A percentile compares a stretch with the other conserved stretches of the same genome.
These are phyloP conservation scores for Naja naja DNA, from an alignment of 2,113 vertebrate genomes.

Conservation along the genomic window DNA sequence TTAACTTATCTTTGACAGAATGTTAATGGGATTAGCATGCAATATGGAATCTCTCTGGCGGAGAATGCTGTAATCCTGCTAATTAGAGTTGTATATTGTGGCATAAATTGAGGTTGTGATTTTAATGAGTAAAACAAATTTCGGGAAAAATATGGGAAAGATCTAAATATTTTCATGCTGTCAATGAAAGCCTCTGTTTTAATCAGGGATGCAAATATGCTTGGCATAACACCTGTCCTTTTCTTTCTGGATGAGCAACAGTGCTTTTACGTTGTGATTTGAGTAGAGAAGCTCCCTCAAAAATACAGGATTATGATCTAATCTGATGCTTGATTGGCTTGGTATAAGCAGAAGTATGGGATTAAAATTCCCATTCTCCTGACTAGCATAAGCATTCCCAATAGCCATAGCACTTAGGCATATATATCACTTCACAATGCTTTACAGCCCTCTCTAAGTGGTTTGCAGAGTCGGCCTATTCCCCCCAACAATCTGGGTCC, in stretches of 20 bases:
- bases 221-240: not conserved
- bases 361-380: not conserved
- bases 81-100: conserved; percentile 27
- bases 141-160: conserved; percentile 12
- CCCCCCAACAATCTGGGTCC: too few species aligned
- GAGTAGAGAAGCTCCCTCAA: not conserved
- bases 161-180: conserved; percentile 19
- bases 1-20: conserved; percentile 32
- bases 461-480: too few species aligned
- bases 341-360: not conserved
- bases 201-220: not conserved
- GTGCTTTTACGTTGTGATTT: not conserved
- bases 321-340: not conserved
- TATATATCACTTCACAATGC: too few species aligned
- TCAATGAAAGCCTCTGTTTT: not conserved
- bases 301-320: not conserved
- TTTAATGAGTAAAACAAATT: conserved; percentile 31
- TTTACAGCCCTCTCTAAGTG: too few species aligned
- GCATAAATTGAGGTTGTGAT: conserved; percentile 21
- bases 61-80: not conserved
- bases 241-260: not conserved
- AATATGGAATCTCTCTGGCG: conserved; percentile 11
- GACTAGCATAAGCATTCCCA: not conserved
- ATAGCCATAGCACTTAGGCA: not conserved
- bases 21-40: conserved; percentile 23